Base-by-base conservation (phyloP, 2,888 invertebrate species). In the Dicyrtomina minuta region DNA sequence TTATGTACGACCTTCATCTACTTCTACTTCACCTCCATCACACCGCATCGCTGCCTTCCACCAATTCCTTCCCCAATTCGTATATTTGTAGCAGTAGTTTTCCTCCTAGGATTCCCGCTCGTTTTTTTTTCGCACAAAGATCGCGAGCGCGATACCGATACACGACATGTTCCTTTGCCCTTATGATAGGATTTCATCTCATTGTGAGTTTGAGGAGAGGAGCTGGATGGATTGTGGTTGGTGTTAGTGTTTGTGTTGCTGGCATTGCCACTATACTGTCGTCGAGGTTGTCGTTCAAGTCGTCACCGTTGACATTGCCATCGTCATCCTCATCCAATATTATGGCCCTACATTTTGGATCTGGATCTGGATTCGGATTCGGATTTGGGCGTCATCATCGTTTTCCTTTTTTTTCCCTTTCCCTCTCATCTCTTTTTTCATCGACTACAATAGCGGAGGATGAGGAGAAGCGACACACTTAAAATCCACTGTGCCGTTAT, bases 401-500 rank as follows among this genome's bases (percentile, higher is more conserved):
- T 41, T 22, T 1, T 65, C 51, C 58, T 20, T 8, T 56, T n/a
- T 1, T n/a, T 46, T 13, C 46, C 51, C 17, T 58, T 20, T 17
- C 20, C 17, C 39, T 58, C 41, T 53, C 24, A 13, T 24, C 24
- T 20, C 8, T 4, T 13, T 55, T 22, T 43, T 55, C 65, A 65
- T 55, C 55, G 55, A 43, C 53, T 55, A 65, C 55, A 55, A 44
- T 65, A 43, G 65, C 10, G 15, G 41, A 43, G 55, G 55, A 41
- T 20, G 53, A 17, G 24, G 65, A 55, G 22, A 64, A 51, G 49
- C 39, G 64, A 55, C 65, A 58, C 58, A 65, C 65, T 65, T 65
- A 55, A 55, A 65, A 65, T 65, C 55, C 65, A 53, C 55, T 65
- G 53, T 65, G 53, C 55, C 65, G 65, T 65, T 65, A 65, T 65